Evolutionary conservation across 2,113 vertebrate genomes (phyloP), one percentile per base, ranked within the genome.

Genomic region (Mastomys coucha): DNA sequence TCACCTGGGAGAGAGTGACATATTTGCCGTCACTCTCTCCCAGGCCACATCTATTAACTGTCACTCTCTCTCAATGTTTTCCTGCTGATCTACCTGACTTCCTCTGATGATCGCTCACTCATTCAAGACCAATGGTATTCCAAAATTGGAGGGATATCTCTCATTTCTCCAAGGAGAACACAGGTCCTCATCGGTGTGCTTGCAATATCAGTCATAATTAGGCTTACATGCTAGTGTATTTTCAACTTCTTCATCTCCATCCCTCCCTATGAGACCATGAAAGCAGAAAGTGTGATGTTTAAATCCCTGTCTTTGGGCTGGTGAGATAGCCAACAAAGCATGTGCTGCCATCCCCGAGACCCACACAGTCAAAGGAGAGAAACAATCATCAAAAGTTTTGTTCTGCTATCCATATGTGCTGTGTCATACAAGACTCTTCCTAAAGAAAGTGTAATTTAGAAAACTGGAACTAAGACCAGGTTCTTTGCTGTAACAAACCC

Each of bases 171-270:
- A 91, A 84, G 51, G 2, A 77, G 26, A 89, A 45, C 45, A 84
- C 51, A 75, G 17, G 4, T 75, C 19, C 60, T 84, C 49, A 56
- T 85, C 28, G n/a, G 9, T n/a, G 49, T 33, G 75, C 36, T 89
- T 86, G 84, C 0, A 11, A 8, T 10, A 20, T 65, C 58, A 14
- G 51, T 81, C 78, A 95, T 58, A 94, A 78, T 75, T 49, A 91
- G 3, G 89, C 33, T 78, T 75, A 77, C 8, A 78, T 31, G 17
- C 17, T 7, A 70, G 70, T 77, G 24, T 80, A 24, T 22, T 51
- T 95, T 95, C 88, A 4, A 88, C 22, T 89, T 56, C n/a, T 77
- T 58, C 33, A 5, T 77, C 60, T 95, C 78, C 7, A 78, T 60
- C 56, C 86, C 26, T 69, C 82, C 51, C 19, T 49, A n/a, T 8